These are phyloP conservation scores for Melikaiella ostensackeni DNA, from an alignment of 2,888 invertebrate genomes.

Conservation along the genomic window DNA sequence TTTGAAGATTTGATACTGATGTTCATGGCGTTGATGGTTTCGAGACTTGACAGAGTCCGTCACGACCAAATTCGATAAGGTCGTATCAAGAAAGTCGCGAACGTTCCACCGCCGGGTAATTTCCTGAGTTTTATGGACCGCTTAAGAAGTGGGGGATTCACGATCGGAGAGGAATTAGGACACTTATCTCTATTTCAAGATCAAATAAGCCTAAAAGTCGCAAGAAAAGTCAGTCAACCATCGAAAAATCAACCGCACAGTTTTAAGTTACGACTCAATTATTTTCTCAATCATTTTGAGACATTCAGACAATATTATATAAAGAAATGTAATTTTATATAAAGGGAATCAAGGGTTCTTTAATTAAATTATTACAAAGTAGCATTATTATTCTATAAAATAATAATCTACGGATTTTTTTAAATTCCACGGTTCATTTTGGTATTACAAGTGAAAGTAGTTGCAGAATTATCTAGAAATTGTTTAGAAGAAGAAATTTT, in stretches of 20 bases:
- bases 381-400: too few species aligned
- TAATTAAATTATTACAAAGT: too few species aligned
- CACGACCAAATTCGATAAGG: slow-evolving; percentile 51
- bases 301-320: too few species aligned
- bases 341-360: too few species aligned
- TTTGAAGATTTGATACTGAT: slow-evolving; percentile 21
- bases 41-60: slow-evolving; percentile 46
- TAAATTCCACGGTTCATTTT: too few species aligned
- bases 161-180: slow-evolving; percentile 71
- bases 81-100: slow-evolving; percentile 47
- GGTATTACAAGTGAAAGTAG: too few species aligned
- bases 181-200: slow-evolving; percentile 54
- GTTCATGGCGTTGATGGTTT: slow-evolving; percentile 15
- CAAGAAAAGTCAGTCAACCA: background rate
- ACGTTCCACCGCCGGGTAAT: slow-evolving; percentile 66
- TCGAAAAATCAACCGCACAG: background rate
- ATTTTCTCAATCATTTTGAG: too few species aligned
- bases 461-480: too few species aligned
- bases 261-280: background rate
- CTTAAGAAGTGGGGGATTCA: slow-evolving; percentile 64
- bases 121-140: slow-evolving; percentile 74
- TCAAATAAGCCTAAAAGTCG: slow-evolving; percentile 50
- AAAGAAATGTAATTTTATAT: too few species aligned
- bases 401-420: too few species aligned
- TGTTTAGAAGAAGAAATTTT: too few species aligned